Evolutionary conservation across 2,888 invertebrate genomes (phyloP).

Genomic region (Cybosia mesomella): DNA sequence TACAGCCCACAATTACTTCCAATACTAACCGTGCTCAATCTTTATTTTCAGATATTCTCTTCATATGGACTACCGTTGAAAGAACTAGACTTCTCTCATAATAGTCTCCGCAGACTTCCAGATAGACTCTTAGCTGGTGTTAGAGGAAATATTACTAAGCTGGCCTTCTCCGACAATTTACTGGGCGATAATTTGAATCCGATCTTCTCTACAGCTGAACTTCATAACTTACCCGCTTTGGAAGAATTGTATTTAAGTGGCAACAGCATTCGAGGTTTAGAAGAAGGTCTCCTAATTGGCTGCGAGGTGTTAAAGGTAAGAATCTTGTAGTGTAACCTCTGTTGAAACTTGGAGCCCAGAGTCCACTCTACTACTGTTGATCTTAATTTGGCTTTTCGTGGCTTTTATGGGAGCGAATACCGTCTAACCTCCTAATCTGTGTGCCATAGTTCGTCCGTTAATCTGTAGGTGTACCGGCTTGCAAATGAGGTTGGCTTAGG

Average conservation of each 20-base stretch:
- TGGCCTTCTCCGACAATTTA: conserved; percentile 93
- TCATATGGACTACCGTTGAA: conserved; percentile 91
- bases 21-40: neutral
- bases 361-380: too few species aligned
- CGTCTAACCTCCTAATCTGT: too few species aligned
- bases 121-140: conserved; percentile 91
- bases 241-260: conserved; percentile 92
- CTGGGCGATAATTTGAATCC: conserved; percentile 96
- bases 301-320: conserved; percentile 91
- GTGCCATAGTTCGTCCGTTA: too few species aligned
- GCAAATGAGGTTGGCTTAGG: too few species aligned
- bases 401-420: too few species aligned
- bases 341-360: neutral
- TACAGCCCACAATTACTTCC: too few species aligned
- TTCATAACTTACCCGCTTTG: conserved; percentile 91
- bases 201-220: conserved; percentile 95
- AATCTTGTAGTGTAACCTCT: neutral
- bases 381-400: too few species aligned
- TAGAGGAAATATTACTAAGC: conserved; percentile 89
- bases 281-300: conserved; percentile 95
- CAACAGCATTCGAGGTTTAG: conserved; percentile 93
- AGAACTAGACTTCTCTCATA: conserved; percentile 93
- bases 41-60: conserved; percentile 87
- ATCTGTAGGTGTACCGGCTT: too few species aligned
- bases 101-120: conserved; percentile 92